Conservation (phyloP, 2,113 vertebrate genomes). For the Xenopus laevis region DNA sequence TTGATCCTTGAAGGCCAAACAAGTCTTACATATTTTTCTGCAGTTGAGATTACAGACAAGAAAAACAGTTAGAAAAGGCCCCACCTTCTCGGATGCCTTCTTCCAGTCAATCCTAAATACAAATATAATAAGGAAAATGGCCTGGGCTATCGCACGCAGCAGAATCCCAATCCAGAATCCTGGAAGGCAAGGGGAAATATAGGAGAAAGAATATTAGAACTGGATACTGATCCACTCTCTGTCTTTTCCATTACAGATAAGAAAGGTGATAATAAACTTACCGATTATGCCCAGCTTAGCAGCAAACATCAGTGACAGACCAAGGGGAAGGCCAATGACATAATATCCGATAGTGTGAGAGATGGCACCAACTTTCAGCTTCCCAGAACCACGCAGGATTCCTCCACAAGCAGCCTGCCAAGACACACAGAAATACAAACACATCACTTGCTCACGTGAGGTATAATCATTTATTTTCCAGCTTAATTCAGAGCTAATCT, state of each 20-base stretch:
- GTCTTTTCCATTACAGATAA: too few species aligned
- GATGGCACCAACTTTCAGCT: constrained; percentile 84
- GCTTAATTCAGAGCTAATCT: too few species aligned
- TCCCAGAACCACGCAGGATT: constrained; percentile 76
- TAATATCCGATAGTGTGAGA: constrained; percentile 79
- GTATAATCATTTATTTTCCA: too few species aligned
- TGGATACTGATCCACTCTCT: too few species aligned
- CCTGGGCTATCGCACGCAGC: constrained; percentile 66
- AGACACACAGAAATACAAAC: too few species aligned
- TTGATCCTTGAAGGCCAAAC: too few species aligned
- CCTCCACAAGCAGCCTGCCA: constrained; percentile 73
- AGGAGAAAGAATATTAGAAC: background rate
- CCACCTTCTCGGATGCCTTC: constrained; percentile 78
- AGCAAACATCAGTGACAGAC: constrained; percentile 76
- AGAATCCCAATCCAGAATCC: constrained; percentile 84
- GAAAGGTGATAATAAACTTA: constrained; percentile 50
- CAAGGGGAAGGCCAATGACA: constrained; percentile 68
- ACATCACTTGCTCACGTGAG: too few species aligned
- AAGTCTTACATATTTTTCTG: too few species aligned
- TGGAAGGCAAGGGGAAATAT: too few species aligned
- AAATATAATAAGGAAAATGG: constrained; percentile 65
- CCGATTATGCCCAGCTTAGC: constrained; percentile 73
- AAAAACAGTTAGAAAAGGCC: too few species aligned
- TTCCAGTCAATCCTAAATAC: constrained; percentile 78
- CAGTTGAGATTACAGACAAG: too few species aligned